Base-by-base conservation (phyloP, 2,888 invertebrate genomes). In the Aporophyla nigra region DNA sequence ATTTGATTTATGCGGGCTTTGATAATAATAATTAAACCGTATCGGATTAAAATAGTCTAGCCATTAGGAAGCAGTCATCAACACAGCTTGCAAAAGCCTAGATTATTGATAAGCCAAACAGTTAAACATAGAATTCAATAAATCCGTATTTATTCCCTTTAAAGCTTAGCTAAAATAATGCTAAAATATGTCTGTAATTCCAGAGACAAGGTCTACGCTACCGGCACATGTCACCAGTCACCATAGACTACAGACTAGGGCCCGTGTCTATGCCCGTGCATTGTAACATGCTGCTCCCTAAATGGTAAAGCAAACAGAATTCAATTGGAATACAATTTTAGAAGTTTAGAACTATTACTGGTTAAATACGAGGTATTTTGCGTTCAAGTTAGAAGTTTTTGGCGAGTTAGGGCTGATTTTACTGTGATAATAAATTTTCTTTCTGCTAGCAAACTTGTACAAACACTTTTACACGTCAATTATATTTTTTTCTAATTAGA, bases 291-390 rank as follows among this genome's bases (percentile, higher is more conserved):
- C 10, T 62, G 24, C 33, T 40, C 79, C 65, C 7, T 82, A 84
- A 82, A 85, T 76, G 82, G 79, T 71, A 76, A 80, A 65, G 27
- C 56, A 76, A 82, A 84, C 58, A 71, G 81, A 73, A 85, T 82
- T 76, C 70, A 82, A 84, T 83, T 83, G 73, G 75, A 71, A 76
- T 76, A 80, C 76, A 78, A 80, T 86, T 86, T 85, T 73, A 80
- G 86, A 80, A 74, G 69, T 74, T 85, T 78, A 80, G 87, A 80
- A 74, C 75, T 74, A 84, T 80, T 74, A 71, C 74, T 58, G 66
- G 77, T 65, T 77, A 70, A 76, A 80, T 71, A 74, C 65, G 27
- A 74, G 24, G n/a, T 53, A 61, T 33, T 1, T 19, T 14, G 2
- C n/a, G 79, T 61, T 1, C 43, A 80, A 84, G 75, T 10, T 14